Percentiles rank a stretch among this genome's conserved stretches.
Conservation (phyloP, 2,113 vertebrate genomes). For the Myodes glareolus region DNA sequence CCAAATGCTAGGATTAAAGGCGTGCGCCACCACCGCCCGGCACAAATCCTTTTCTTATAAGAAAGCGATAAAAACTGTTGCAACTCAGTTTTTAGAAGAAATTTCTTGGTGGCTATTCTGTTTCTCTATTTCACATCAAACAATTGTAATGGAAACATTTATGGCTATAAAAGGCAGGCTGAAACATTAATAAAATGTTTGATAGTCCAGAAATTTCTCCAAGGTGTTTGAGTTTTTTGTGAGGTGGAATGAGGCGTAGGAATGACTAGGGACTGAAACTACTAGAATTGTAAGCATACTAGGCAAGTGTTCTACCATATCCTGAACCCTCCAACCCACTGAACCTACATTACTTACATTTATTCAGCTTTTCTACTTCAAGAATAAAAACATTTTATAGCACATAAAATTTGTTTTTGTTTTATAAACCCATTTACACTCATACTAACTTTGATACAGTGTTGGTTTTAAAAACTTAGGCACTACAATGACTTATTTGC, state of each 20-base stretch:
- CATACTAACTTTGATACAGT: conserved; percentile 2
- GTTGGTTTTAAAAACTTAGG: conserved; percentile 1
- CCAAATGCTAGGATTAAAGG: no score
- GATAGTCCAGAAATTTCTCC: conserved; percentile 50
- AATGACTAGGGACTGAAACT: not conserved
- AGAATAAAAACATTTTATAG: not conserved
- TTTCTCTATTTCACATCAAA: conserved; percentile 47
- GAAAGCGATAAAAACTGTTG: conserved; percentile 58
- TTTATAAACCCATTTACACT: conserved; percentile 40
- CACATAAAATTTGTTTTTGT: conserved; percentile 5
- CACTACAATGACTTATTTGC: not conserved
- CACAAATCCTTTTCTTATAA: conserved; percentile 61
- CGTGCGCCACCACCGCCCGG: no score
- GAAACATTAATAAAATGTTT: conserved; percentile 54
- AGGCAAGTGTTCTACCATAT: not conserved
- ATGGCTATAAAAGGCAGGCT: conserved; percentile 45
- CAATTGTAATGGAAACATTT: conserved; percentile 25
- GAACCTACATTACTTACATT: not conserved
- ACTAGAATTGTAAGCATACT: no score
- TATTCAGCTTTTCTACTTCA: conserved; percentile 24
- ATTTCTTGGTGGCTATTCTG: conserved; percentile 1
- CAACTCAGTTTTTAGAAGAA: conserved; percentile 58
- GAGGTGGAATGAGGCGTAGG: not conserved
- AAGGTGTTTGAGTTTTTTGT: not conserved
- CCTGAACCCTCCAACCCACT: not conserved